Base-by-base conservation (phyloP, 2,888 invertebrate genomes). In the Dione juno region DNA sequence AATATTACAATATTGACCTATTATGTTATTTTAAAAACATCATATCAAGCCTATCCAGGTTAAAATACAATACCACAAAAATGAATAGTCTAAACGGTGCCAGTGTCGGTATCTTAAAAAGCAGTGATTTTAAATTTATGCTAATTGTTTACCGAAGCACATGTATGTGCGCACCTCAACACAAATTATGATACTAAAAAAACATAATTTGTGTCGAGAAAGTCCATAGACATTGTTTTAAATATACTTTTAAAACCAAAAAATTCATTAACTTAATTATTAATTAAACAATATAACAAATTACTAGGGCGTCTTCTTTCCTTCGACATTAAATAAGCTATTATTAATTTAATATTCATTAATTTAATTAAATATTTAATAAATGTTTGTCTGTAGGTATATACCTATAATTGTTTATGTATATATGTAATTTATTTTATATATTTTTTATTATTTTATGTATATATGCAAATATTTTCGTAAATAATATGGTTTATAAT, bases 81-180 rank as follows among this genome's bases (percentile, higher is more conserved):
- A 35, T 35, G 45, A 48, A 66, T 52, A 50, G 40, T 58, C 16
- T 19, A 65, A 58, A 41, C 28, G 37, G 16, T 50, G 28, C 48
- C 13, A 69, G 61, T 41, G 75, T 76, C 86, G 87, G 87, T 75
- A 40, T 57, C 72, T 78, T 81, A 85, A 89, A 89, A 82, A 78
- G 75, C 41, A 67, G 75, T 69, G 66, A 70, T 76, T 78, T 85
- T 81, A 77, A 81, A 89, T 84, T 81, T 92, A 92, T 92, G 90
- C 74, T 91, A 91, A 92, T 92, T 90, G 90, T 88, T 92, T 91
- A 90, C 87, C 88, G 89, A 90, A 82, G 86, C 88, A 79, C 90
- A 88, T 88, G 89, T 90, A 88, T 88, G 90, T 85, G 86, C n/a
- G n/a, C 85, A 83, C 86, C 88, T 89, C 88, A 80, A 80, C 77